Evolutionary conservation across 2,113 vertebrate species (phyloP).

Genomic region (Proteles cristata): DNA sequence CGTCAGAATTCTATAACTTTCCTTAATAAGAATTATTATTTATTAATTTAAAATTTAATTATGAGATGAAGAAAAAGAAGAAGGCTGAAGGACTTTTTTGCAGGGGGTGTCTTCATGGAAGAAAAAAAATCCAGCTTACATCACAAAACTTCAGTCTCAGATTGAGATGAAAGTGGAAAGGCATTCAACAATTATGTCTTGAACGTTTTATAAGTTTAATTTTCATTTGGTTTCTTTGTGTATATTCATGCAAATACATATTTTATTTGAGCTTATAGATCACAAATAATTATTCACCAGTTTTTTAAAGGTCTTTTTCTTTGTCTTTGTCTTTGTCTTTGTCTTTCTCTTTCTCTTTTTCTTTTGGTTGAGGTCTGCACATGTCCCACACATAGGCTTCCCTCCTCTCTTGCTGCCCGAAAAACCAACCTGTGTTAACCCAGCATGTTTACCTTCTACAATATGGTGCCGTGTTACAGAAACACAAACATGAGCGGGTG

Average conservation of each 20-base stretch:
- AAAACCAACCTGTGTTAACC: neutral
- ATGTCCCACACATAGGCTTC: neutral
- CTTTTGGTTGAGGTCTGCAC: neutral
- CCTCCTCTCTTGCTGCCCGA: neutral
- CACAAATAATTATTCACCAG: neutral
- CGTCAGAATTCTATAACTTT: neutral
- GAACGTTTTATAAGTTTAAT: neutral
- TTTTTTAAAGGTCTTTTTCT: neutral
- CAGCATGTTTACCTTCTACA: neutral
- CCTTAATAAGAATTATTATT: neutral
- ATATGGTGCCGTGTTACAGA: neutral
- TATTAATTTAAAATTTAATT: slow-evolving; percentile 15
- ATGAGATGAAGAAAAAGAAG: neutral
- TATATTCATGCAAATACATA: neutral
- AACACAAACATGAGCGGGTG: neutral
- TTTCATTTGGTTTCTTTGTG: slow-evolving; percentile 7
- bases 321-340: too few species aligned
- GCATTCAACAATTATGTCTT: neutral
- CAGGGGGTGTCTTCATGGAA: neutral
- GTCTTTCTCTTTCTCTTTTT: too few species aligned
- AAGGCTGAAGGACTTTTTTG: neutral
- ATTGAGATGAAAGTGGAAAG: neutral
- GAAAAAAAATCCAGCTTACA: neutral
- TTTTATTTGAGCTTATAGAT: neutral
- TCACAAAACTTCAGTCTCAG: neutral